Evolutionary conservation across 2,888 invertebrate genomes (phyloP), one percentile per base, ranked within the genome.

Genomic region (Ptychoptera albimana): DNA sequence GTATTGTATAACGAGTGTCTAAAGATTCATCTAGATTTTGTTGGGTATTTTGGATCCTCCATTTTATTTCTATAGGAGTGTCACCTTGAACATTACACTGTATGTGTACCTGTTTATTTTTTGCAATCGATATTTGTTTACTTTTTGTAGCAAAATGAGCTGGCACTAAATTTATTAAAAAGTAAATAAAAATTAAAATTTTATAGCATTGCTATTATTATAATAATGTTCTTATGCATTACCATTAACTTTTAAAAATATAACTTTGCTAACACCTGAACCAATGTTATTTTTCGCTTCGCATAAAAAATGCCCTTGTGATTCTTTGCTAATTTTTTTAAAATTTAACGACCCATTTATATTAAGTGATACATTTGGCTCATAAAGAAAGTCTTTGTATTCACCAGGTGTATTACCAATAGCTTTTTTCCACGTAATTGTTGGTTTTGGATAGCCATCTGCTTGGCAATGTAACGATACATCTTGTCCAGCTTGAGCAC

Each of bases 201-300:
- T 40, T 8, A 4, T 39, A 8, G 11, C 4, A 43, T 6, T 4
- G 14, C 12, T 31, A 6, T n/a, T 16, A 10, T 51, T 53, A 52
- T 52, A 53, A 55, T 58, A 57, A n/a, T n/a, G n/a, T n/a, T n/a
- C n/a, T n/a, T n/a, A n/a, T n/a, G n/a, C 7, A 23, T 71, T 69
- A 88, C 88, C 87, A 61, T 89, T 88, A 44, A 89, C 87, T 71
- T 86, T 87, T 45, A 89, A 68, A 61, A 82, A 84, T 54, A 92
- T 82, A 44, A 92, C 84, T 68, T 92, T 92, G 71, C 91, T 91
- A 46, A 92, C 78, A 10, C 88, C 91, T 12, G 85, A 80, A 1
- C 89, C 91, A 50, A 93, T 87, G 52, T 82, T 85, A 60, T 93
- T 93, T 56, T 85, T 80, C n/a, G 89, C 88, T 59, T 91, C 89